Evolutionary conservation across 2,797 vertebrate species (phyloP).

Genomic region (Muraenolepis orangiensis): DNA sequence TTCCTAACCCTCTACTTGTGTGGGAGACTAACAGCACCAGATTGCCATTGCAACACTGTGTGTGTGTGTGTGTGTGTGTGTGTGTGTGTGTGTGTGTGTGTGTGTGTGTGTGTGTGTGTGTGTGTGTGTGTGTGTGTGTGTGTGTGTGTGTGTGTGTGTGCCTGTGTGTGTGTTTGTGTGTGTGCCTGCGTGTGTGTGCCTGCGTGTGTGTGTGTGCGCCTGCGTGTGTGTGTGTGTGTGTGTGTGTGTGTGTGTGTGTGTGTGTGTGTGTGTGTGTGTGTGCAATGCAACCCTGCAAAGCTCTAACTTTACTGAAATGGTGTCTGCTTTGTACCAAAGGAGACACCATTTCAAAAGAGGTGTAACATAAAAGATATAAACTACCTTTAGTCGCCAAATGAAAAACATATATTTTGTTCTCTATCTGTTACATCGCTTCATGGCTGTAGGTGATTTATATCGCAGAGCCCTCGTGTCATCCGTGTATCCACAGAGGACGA

Average conservation of each 20-base stretch:
- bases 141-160: too few relatives aligned
- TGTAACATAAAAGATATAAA: neutral
- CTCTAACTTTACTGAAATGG: slow-evolving; percentile 55
- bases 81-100: too few relatives aligned
- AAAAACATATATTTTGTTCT: neutral
- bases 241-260: too few relatives aligned
- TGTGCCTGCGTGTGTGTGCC: too few relatives aligned
- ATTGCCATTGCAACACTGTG: slow-evolving; percentile 60
- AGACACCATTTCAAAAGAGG: slow-evolving; percentile 12
- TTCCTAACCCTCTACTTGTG: slow-evolving; percentile 72
- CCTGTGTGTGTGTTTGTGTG: too few relatives aligned
- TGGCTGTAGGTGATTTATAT: neutral
- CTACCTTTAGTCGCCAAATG: neutral
- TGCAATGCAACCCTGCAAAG: slow-evolving; percentile 40
- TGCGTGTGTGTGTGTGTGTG: too few relatives aligned
- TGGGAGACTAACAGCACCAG: slow-evolving; percentile 66
- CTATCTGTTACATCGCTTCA: neutral
- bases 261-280: too few relatives aligned
- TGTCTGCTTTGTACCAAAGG: slow-evolving; percentile 42
- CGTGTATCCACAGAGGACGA: neutral
- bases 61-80: too few relatives aligned
- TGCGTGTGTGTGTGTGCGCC: too few relatives aligned
- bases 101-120: too few relatives aligned
- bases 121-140: too few relatives aligned
- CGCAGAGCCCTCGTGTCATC: neutral